These are phyloP conservation scores for Scotopteryx bipunctaria DNA, from an alignment of 2,888 invertebrate genomes.

Conservation along the genomic window DNA sequence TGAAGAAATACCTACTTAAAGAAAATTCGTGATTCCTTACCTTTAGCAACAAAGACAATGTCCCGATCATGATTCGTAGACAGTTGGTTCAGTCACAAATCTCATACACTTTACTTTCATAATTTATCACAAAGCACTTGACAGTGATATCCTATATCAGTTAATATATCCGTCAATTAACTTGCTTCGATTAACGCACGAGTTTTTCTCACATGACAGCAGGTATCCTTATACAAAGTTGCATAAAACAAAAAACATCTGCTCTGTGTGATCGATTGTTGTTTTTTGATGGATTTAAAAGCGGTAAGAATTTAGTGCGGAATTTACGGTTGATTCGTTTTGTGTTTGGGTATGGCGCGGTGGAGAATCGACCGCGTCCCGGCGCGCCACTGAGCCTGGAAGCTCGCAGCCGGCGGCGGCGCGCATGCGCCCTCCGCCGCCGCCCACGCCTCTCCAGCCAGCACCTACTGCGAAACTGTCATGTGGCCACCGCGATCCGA, in stretches of 20 bases:
- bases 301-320: conserved; percentile 44
- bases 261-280: neutral
- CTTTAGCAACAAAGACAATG: conserved; percentile 28
- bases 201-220: conserved; percentile 54
- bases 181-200: conserved; percentile 32
- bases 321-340: conserved; percentile 58
- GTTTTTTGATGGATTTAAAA: conserved; percentile 13
- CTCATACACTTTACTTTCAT: conserved; percentile 29
- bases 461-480: conserved; percentile 28
- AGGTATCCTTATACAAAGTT: conserved; percentile 42
- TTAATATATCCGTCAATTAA: conserved; percentile 36
- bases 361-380: conserved; percentile 78
- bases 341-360: conserved; percentile 49
- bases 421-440: conserved; percentile 66
- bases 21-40: conserved; percentile 19
- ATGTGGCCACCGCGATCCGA: neutral
- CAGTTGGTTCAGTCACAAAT: conserved; percentile 16
- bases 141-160: conserved; percentile 31
- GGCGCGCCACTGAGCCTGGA: conserved; percentile 78
- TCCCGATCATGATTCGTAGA: conserved; percentile 28
- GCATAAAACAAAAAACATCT: conserved; percentile 13
- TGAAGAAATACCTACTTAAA: neutral
- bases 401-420: conserved; percentile 60
- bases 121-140: conserved; percentile 35
- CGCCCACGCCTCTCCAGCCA: conserved; percentile 47